Conservation (phyloP, 1,140 invertebrate species). For the Phortica variegata region DNA sequence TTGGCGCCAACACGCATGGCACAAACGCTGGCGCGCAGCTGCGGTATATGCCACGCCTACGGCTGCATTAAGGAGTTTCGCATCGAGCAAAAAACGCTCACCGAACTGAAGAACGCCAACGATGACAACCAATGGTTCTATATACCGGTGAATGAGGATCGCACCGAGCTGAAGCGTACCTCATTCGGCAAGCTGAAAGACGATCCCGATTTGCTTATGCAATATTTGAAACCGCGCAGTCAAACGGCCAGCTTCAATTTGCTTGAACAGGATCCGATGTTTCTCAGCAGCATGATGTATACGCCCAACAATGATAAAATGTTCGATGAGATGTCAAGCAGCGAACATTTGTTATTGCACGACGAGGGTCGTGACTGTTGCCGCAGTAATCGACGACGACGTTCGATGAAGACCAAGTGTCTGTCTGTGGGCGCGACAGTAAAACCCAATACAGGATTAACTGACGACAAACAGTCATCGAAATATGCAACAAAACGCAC, state of each 20-base stretch:
- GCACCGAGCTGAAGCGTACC: constrained; percentile 24
- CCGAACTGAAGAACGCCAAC: constrained; percentile 26
- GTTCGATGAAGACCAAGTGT: no score
- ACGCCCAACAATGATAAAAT: not conserved
- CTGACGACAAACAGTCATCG: no score
- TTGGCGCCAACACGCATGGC: not conserved
- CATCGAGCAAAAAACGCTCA: constrained; percentile 36
- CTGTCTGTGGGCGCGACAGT: no score
- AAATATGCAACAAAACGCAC: no score
- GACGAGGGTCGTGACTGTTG: no score
- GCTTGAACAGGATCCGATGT: constrained; percentile 42
- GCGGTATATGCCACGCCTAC: constrained; percentile 4
- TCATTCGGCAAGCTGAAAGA: constrained; percentile 32
- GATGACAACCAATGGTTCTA: constrained; percentile 37
- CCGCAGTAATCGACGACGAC: no score
- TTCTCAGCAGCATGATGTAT: constrained; percentile 32
- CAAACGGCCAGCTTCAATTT: constrained; percentile 23
- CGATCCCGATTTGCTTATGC: constrained; percentile 32
- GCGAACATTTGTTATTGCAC: not conserved
- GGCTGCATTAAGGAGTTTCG: constrained; percentile 32
- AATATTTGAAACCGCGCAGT: constrained; percentile 23
- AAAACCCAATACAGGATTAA: no score
- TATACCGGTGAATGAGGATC: constrained; percentile 2
- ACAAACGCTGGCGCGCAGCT: not conserved
- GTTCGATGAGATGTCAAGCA: not conserved